Evolutionary conservation across 2,888 invertebrate genomes (phyloP).

Genomic region (Nipponacmea schrenckii): DNA sequence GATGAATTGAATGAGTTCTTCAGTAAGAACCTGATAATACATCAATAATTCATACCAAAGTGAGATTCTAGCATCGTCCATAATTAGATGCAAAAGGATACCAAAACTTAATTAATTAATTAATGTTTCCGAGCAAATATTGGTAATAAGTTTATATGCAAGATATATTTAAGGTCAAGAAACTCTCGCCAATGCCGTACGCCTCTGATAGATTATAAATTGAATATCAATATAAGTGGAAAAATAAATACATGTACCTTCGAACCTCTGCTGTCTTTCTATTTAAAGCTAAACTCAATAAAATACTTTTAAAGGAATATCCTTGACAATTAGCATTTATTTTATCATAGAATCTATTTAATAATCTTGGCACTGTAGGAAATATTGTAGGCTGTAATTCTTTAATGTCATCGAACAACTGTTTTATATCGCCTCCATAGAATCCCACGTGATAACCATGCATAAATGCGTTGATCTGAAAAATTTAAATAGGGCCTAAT

Average conservation of each 20-base stretch:
- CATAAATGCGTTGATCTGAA: constrained; percentile 74
- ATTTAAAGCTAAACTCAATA: constrained; percentile 87
- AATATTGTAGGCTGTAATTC: constrained; percentile 54
- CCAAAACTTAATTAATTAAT: too few relatives aligned
- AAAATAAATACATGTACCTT: constrained; percentile 18
- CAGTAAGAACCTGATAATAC: too few relatives aligned
- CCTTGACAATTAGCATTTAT: constrained; percentile 73
- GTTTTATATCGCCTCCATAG: constrained; percentile 48
- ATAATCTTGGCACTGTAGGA: constrained; percentile 53
- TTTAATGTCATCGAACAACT: constrained; percentile 48
- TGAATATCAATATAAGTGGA: too few relatives aligned
- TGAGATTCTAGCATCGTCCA: too few relatives aligned
- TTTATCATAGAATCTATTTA: constrained; percentile 55
- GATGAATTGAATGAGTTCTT: too few relatives aligned
- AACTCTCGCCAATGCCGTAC: too few relatives aligned
- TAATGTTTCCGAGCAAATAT: too few relatives aligned
- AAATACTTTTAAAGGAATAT: constrained; percentile 82
- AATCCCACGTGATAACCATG: constrained; percentile 74
- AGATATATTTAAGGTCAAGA: too few relatives aligned
- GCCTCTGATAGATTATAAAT: too few relatives aligned
- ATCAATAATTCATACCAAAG: too few relatives aligned
- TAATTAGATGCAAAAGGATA: too few relatives aligned
- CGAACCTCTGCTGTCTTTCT: constrained; percentile 76
- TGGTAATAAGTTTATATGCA: too few relatives aligned
- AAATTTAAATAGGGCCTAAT: constrained; percentile 37